Evolutionary conservation across 2,888 invertebrate genomes (phyloP).

Genomic region (Epistrophe eligans): DNA sequence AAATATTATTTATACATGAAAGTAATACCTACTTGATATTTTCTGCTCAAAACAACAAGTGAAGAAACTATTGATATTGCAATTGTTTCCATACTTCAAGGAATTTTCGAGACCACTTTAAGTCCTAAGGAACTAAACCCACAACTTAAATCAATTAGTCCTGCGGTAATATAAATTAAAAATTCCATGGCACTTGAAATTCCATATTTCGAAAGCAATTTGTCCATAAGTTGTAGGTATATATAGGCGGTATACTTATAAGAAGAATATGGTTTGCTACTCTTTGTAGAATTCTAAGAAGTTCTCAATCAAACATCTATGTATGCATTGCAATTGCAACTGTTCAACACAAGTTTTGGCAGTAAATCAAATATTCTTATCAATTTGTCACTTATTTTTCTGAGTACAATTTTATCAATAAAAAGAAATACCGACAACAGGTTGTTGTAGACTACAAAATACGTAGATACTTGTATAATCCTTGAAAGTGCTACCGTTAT

Average conservation of each 20-base stretch:
- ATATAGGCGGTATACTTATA: background rate
- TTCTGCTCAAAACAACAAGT: too few species aligned
- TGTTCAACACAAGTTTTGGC: conserved; percentile 25
- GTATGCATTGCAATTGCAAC: conserved; percentile 1
- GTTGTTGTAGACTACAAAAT: conserved; percentile 49
- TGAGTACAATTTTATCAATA: conserved; percentile 46
- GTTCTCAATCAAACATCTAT: background rate
- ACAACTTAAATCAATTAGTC: background rate
- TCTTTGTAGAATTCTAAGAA: background rate
- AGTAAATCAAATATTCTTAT: conserved; percentile 63
- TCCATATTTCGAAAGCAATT: background rate
- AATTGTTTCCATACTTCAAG: too few species aligned
- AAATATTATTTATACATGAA: too few species aligned
- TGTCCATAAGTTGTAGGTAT: background rate
- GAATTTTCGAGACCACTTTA: too few species aligned
- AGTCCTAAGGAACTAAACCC: too few species aligned
- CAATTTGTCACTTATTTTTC: conserved; percentile 46
- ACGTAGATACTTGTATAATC: conserved; percentile 47
- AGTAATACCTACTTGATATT: too few species aligned
- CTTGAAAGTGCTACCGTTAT: conserved; percentile 70
- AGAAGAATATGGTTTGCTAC: background rate
- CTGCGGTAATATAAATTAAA: background rate
- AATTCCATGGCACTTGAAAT: background rate
- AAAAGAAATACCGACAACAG: conserved; percentile 42
- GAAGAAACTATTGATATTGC: too few species aligned